Evolutionary conservation across 2,888 invertebrate genomes (phyloP), one percentile per base, ranked within the genome.

Genomic region (Tetragnatha montana): DNA sequence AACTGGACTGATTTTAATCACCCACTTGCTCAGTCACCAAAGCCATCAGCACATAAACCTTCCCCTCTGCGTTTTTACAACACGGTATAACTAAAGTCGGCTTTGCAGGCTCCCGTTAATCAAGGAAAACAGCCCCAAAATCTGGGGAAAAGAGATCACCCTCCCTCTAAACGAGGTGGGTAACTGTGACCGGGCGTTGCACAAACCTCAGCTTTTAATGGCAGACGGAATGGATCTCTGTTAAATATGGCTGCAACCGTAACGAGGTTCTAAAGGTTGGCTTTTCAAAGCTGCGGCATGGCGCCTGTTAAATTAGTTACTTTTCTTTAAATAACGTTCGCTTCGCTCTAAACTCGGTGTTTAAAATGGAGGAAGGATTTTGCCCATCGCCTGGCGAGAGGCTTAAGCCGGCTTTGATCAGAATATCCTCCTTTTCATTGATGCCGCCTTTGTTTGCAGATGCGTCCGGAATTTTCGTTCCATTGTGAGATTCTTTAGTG

Each of bases 151-250:
- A 70, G 82, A 49, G 69, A 47, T 68, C 75, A 17, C 60, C 10
- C 10, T 60, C 60, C 70, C 78, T 71, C 68, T 8, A 68, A 84
- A 70, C 22, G 47, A 50, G 76, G 50, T 49, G 47, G 69, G 70
- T 79, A 78, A 51, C 71, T 79, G 80, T 35, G 78, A 51, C n/a
- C 49, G 35, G 8, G 10, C 50, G 22, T 35, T 19, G 83, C 78
- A 83, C 79, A 83, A 70, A 79, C 71, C 83, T 60, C 78, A 79
- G 60, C 74, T 71, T 50, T 87, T 83, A 88, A 88, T 88, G 83
- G 83, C 76, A 69, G 60, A 49, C 75, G 82, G 17, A 80, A 80
- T 73, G 86, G 70, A 86, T 86, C 71, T 51, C 60, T 60, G 79
- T 79, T 80, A 80, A 74, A 80, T 74, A 80, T 47, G 73, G 80